Percentiles rank a stretch among this genome's conserved stretches.
These are phyloP conservation scores for Sipunculus nudus DNA, from an alignment of 2,888 invertebrate species.

Conservation along the genomic window DNA sequence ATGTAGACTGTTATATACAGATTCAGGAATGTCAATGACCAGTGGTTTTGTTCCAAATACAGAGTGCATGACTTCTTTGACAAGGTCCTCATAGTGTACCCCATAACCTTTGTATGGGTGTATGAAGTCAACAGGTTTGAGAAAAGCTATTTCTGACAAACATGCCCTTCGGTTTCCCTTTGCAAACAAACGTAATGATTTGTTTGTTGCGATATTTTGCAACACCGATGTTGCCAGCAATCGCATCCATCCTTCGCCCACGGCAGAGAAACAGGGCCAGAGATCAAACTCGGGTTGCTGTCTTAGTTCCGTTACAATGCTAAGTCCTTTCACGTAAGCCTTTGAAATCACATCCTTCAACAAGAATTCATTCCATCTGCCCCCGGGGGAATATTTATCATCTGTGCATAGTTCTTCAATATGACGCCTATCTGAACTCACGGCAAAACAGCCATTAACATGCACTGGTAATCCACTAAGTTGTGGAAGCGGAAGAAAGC, in stretches of 20 bases:
- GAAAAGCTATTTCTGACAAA: too few relatives aligned
- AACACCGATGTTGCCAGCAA: too few relatives aligned
- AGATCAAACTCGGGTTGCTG: conserved; percentile 14
- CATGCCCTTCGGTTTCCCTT: too few relatives aligned
- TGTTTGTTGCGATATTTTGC: too few relatives aligned
- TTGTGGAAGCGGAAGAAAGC: conserved; percentile 45
- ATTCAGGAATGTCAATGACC: conserved; percentile 10
- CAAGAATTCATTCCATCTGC: conserved; percentile 46
- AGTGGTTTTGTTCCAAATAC: too few relatives aligned
- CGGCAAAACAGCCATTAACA: conserved; percentile 55
- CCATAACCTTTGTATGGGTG: too few relatives aligned
- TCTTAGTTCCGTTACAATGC: conserved; percentile 27
- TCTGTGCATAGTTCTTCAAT: conserved; percentile 46
- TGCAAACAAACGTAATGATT: too few relatives aligned
- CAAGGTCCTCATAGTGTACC: too few relatives aligned
- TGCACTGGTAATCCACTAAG: conserved; percentile 48
- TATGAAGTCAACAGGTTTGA: too few relatives aligned
- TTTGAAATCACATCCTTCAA: conserved; percentile 37
- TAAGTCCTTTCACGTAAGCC: conserved; percentile 36
- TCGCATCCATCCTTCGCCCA: too few relatives aligned
- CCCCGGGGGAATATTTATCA: conserved; percentile 41
- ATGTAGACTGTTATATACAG: conserved; percentile 15
- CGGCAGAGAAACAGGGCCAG: conserved; percentile 27
- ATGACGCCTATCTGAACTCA: conserved; percentile 48
- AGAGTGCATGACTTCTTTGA: too few relatives aligned